Evolutionary conservation across 2,888 invertebrate species (phyloP), one percentile per base, ranked within the genome.

Genomic region (Phyllotreta cruciferae): DNA sequence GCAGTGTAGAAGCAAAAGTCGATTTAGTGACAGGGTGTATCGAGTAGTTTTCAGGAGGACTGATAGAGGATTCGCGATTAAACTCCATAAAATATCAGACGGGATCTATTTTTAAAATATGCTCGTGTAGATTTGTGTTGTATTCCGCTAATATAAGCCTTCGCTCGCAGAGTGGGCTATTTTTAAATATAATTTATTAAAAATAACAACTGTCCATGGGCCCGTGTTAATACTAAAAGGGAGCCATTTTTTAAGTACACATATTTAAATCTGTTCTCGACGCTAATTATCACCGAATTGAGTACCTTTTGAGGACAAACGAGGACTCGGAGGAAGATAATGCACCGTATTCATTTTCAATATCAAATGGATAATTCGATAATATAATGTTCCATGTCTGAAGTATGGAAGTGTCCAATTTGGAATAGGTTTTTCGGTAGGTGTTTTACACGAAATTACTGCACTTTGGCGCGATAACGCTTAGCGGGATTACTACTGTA

Each of bases 21-120:
- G 78, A 77, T 78, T 77, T 74, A 72, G 74, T 74, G 77, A 75
- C 77, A 77, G 80, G 81, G 80, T 80, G 80, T 80, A 80, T 79
- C 78, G 76, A 77, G 78, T 80, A 80, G 80, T 80, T 79, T 79
- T 80, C 78, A 74, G 70, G 75, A 75, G 74, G 77, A 76, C 80
- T 80, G 80, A 77, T 77, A 80, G 80, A 80, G 80, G 74, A 77
- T 73, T 73, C 74, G 73, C 74, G 76, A 77, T 76, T 66, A 73
- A 71, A 71, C 64, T 66, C 67, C 68, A 77, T 74, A 76, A 77
- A 78, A 78, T 77, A 78, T 77, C 74, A 74, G 73, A 75, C 78
- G 75, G 75, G 72, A 73, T 80, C 81, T 81, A 81, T 81, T 81
- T 81, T 80, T 80, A 80, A 79, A 77, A 63, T 70, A 66, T 66